Conservation (phyloP, 2,113 vertebrate genomes). For the Acrocephalus arundinaceus region DNA sequence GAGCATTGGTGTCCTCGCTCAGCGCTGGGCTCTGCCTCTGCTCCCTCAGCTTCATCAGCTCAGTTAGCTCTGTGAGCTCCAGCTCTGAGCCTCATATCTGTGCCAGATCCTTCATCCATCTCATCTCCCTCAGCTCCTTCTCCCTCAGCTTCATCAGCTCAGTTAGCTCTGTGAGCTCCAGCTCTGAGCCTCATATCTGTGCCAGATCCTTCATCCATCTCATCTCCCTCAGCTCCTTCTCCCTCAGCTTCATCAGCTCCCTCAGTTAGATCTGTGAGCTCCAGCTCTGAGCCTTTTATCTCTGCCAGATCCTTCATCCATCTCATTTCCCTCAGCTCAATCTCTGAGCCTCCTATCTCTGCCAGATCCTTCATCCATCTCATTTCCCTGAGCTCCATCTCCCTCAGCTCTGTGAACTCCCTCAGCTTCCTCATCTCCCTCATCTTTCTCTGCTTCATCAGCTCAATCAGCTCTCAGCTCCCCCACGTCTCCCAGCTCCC, state of each 20-base stretch:
- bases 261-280: too few species aligned
- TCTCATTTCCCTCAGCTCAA: too few species aligned
- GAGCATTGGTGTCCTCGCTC: background rate
- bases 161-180: too few species aligned
- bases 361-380: too few species aligned
- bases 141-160: background rate
- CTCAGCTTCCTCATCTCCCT: background rate
- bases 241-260: too few species aligned
- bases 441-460: background rate
- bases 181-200: too few species aligned
- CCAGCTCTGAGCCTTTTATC: too few species aligned
- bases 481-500: accelerated
- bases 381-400: background rate
- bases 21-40: background rate
- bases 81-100: background rate
- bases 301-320: too few species aligned
- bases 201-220: too few species aligned
- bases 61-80: background rate
- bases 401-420: background rate
- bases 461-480: background rate
- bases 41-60: background rate
- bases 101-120: too few species aligned
- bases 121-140: background rate
- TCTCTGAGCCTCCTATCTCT: background rate
- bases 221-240: background rate